phyloP scores from a whole-genome alignment of 2,888 invertebrate genomes.

The Hemithea aestivaria region DNA sequence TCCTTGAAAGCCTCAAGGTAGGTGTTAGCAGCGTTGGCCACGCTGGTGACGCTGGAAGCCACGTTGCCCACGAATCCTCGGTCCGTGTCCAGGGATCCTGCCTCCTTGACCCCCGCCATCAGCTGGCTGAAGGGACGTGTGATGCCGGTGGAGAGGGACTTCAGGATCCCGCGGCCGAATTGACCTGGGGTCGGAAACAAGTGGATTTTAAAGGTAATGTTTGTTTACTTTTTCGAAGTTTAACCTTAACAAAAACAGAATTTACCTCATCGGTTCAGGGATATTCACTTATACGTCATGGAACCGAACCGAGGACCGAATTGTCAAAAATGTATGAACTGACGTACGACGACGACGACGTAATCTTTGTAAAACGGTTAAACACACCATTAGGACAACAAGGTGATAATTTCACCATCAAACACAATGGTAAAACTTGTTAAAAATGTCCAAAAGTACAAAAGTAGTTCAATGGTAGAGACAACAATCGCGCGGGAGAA shows the following conservation, averaged over 20 bases:
- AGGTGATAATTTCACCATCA: background rate
- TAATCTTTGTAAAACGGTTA: too few species aligned
- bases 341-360: too few species aligned
- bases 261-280: too few species aligned
- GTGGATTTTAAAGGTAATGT: too few species aligned
- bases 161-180: conserved; percentile 68
- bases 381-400: too few species aligned
- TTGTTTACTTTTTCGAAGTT: too few species aligned
- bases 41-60: conserved; percentile 62
- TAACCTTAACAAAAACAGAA: too few species aligned
- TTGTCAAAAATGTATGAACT: too few species aligned
- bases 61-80: conserved; percentile 72
- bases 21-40: conserved; percentile 59
- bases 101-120: conserved; percentile 75
- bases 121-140: conserved; percentile 76
- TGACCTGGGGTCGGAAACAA: conserved; percentile 68
- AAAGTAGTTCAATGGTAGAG: background rate
- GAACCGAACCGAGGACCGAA: too few species aligned
- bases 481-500: background rate
- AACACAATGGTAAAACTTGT: too few species aligned
- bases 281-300: too few species aligned
- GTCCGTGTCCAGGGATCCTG: conserved; percentile 82
- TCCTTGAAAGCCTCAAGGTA: conserved; percentile 72
- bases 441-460: too few species aligned
- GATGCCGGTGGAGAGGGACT: conserved; percentile 60